Evolutionary conservation across 1,140 invertebrate species (phyloP), one percentile per base, ranked within the genome.

Genomic region (Neocloeon triangulifer): DNA sequence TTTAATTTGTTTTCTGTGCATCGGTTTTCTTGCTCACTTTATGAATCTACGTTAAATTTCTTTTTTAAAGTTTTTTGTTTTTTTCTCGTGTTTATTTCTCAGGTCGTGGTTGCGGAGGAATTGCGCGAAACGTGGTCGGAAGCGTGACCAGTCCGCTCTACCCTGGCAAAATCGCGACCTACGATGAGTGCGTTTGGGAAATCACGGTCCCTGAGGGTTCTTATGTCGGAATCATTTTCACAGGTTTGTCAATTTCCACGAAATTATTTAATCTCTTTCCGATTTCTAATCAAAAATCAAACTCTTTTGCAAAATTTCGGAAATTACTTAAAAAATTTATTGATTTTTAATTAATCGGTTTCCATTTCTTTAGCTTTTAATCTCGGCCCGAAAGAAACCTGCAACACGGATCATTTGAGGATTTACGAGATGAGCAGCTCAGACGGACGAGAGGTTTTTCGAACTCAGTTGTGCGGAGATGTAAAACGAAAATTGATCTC

Each of bases 71-170:
- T n/a, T n/a, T n/a, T n/a, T n/a, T n/a, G n/a, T n/a, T n/a, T n/a
- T n/a, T n/a, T n/a, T n/a, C n/a, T n/a, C n/a, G n/a, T n/a, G n/a
- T n/a, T n/a, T n/a, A n/a, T n/a, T n/a, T n/a, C n/a, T n/a, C 40
- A 62, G 62, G 69, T 6, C 53, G 50, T 25, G 82, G 81, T 1
- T 89, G 82, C 54, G 81, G 82, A 5, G 82, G 82, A 0, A 55
- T 56, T 26, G 41, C 86, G 8, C 69, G 64, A 32, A 74, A 72
- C 41, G 67, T 63, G 26, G 57, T 60, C 12, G 80, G 81, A 13
- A 55, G 51, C 34, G 61, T 86, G 22, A 66, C 68, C 1, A 84
- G 76, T 46, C 79, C 79, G n/a, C 46, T 70, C 37, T 84, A 77
- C 53, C 81, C 78, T 8, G 53, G 60, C 20, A 55, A 61, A 37